Evolutionary conservation across 2,797 vertebrate genomes (phyloP), one percentile per base, ranked within the genome.

Genomic region (Thunnus albacares): DNA sequence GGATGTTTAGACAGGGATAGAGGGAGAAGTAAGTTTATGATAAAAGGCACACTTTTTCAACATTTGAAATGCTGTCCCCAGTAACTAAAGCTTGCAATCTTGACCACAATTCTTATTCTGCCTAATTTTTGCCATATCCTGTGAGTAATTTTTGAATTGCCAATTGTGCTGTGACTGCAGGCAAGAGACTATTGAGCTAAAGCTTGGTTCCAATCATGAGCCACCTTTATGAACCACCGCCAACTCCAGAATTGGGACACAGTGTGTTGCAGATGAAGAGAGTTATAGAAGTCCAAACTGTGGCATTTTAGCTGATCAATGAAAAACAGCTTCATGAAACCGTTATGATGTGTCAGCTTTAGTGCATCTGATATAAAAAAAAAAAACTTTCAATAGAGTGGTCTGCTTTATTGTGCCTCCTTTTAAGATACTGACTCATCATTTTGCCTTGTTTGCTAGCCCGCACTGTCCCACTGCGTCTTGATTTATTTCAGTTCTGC

Each of bases 401-500:
- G 11, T 58, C 18, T 22, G 20, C 57, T 30, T 55, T 64, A 33
- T 68, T 49, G 28, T 41, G 4, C 13, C 9, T 24, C 56, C 15
- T 63, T 72, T 43, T 14, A 61, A 71, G 47, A 58, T 35, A 59
- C 7, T 30, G 68, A 47, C 22, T 68, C 26, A 64, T 55, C 18
- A 66, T 51, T 57, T 55, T 57, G 53, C 28, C 60, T 73, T 10
- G 30, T 67, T 68, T 53, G 22, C 56, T 12, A 15, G 45, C 43
- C 62, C 14, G 1, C 15, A 22, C 38, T 57, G 11, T 75, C 59
- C 69, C 38, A 52, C 43, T 79, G 71, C 18, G 0, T 58, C 52
- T 57, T n/a, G 45, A 35, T 77, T 79, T 13, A 49, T 80, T 71
- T 67, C 26, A 47, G 18, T 22, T 79, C 57, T 68, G 76, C 62